phyloP scores from a whole-genome alignment of 2,888 invertebrate species.

The Lasioglossum leucozonium region DNA sequence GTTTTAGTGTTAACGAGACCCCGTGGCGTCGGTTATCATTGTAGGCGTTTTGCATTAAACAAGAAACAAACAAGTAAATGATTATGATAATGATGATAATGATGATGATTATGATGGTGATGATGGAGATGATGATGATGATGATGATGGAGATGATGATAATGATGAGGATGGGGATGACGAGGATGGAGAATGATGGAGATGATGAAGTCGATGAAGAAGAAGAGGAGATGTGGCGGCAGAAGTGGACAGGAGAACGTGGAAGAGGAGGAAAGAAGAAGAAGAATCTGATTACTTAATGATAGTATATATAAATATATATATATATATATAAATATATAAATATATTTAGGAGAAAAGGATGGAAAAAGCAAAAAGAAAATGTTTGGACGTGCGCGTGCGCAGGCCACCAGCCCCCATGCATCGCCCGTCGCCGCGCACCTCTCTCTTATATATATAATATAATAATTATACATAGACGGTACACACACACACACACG shows the following conservation, averaged over 20 bases:
- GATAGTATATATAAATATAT: constrained; percentile 75
- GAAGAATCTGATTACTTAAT: constrained; percentile 78
- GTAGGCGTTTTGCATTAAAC: constrained; percentile 83
- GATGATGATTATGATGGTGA: not conserved
- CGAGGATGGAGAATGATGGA: not conserved
- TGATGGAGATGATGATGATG: not conserved
- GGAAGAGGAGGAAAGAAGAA: constrained; percentile 49
- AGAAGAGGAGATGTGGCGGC: constrained; percentile 25
- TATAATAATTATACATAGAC: constrained; percentile 84
- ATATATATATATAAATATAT: constrained; percentile 71
- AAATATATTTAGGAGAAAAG: constrained; percentile 76
- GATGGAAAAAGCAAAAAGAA: constrained; percentile 65
- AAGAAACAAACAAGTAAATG: constrained; percentile 12
- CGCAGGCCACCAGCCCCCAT: constrained; percentile 78
- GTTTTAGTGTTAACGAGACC: constrained; percentile 70
- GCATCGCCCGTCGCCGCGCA: constrained; percentile 81
- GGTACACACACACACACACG: constrained; percentile 71
- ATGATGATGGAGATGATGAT: not conserved
- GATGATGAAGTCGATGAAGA: not conserved
- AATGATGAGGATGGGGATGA: not conserved
- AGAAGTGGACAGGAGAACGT: constrained; percentile 2
- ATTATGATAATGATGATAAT: constrained; percentile 15
- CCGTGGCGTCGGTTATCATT: constrained; percentile 81
- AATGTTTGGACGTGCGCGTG: constrained; percentile 81
- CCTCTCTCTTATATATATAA: constrained; percentile 79